Conservation (phyloP, 2,797 vertebrate species). For the Vultur gryphus region DNA sequence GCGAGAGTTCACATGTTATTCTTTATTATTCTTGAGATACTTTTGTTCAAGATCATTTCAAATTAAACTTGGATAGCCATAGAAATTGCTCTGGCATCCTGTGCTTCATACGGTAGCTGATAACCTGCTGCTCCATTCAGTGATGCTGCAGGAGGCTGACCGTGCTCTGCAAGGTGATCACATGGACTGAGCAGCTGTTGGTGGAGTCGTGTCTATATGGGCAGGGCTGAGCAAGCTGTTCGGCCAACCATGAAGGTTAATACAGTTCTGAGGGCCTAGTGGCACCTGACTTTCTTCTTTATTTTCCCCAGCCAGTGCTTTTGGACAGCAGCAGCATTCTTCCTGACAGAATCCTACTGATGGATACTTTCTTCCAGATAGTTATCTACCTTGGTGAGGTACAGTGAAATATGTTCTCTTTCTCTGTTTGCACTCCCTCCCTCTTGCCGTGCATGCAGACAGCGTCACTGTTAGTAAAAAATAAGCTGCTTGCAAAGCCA, state of each 20-base stretch:
- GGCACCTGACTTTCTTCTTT: neutral
- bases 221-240: neutral
- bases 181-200: neutral
- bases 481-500: neutral
- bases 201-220: accelerated
- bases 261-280: neutral
- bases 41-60: neutral
- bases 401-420: neutral
- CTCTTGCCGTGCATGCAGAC: neutral
- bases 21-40: neutral
- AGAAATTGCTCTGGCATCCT: neutral
- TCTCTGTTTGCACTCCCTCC: neutral
- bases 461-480: neutral
- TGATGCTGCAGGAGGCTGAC: neutral
- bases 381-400: conserved; percentile 98
- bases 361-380: conserved; percentile 99
- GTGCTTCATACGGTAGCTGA: accelerated
- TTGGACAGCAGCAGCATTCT: conserved; percentile 98
- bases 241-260: neutral
- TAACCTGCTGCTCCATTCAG: neutral
- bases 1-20: neutral
- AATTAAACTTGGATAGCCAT: neutral
- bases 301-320: conserved; percentile 85
- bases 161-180: accelerated
- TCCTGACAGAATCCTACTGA: conserved; percentile 91